Evolutionary conservation across 2,888 invertebrate genomes (phyloP), one percentile per base, ranked within the genome.

Genomic region (Heliconius ethilla): DNA sequence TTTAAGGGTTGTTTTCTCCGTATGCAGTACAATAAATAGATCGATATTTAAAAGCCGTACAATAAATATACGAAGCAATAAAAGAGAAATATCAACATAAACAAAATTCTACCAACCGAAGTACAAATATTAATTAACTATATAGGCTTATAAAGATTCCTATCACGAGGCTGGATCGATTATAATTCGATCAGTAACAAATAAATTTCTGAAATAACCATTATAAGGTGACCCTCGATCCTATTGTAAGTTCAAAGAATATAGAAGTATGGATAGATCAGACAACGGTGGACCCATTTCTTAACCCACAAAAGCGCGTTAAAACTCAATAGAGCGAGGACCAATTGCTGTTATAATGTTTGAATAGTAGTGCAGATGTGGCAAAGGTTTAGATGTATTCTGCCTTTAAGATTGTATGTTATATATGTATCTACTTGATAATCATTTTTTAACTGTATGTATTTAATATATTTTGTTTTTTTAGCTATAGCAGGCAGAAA

Each of bases 251-350:
- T 65, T 84, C 77, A 84, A 85, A 85, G 79, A 80, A 75, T 51
- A 70, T 73, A 69, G 75, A 70, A 59, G 76, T 65, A 51, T 63
- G 76, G 51, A 81, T 25, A 78, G 89, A 76, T 87, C 91, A 79
- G 59, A 78, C 82, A 87, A 87, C 15, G 83, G 4, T 90, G 88
- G 92, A 81, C 89, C 86, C 87, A 87, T 91, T 91, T 89, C 82
- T 88, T 89, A 90, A 89, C 92, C 92, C 92, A 92, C 92, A 90
- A 92, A 92, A 87, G 89, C 87, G 89, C 89, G 90, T 92, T 93
- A 92, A 92, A 92, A 89, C 90, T 90, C 90, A 90, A 92, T 91
- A 89, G 89, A 89, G 85, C 83, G 83, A 87, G 86, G 86, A 86
- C 85, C 85, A 87, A 88, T 85, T 87, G 84, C 84, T 86, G 86